Evolutionary conservation across 1,140 invertebrate species (phyloP).

Genomic region (Littorina saxatilis): DNA sequence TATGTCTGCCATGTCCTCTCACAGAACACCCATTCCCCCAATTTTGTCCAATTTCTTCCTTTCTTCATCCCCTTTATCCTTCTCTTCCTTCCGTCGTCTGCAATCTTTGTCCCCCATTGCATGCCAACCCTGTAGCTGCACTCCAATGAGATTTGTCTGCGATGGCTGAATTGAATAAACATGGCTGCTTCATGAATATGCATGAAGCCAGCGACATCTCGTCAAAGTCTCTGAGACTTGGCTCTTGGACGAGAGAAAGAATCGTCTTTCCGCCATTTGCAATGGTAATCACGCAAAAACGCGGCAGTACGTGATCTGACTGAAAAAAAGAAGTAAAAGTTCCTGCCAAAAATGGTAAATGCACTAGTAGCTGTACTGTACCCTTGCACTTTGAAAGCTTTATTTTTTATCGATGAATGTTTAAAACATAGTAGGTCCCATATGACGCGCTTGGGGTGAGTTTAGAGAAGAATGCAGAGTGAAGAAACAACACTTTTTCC

Average conservation of each 20-base stretch:
- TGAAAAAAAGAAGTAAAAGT: neutral
- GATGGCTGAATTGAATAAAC: conserved; percentile 10
- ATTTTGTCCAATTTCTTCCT: too few species aligned
- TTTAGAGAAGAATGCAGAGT: too few species aligned
- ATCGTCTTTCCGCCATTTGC: conserved; percentile 18
- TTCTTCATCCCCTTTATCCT: too few species aligned
- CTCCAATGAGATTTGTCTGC: conserved; percentile 26
- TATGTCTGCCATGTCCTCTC: too few species aligned
- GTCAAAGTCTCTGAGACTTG: neutral
- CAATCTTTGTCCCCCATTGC: too few species aligned
- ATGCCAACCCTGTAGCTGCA: neutral
- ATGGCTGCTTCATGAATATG: conserved; percentile 17
- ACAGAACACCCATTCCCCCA: too few species aligned
- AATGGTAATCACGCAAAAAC: neutral
- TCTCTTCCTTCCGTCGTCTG: too few species aligned
- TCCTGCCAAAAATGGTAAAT: too few species aligned
- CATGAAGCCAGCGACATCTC: neutral
- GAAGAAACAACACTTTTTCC: too few species aligned
- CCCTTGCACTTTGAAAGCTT: too few species aligned
- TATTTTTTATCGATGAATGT: neutral
- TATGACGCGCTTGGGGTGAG: neutral
- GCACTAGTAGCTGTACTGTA: too few species aligned
- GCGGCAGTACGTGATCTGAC: neutral
- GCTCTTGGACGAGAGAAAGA: neutral
- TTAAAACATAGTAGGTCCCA: neutral